A percentile compares a stretch with the other conserved stretches of the same genome.
phyloP scores from a whole-genome alignment of 2,888 invertebrate species.

The Drosophila nr. perissopoda region DNA sequence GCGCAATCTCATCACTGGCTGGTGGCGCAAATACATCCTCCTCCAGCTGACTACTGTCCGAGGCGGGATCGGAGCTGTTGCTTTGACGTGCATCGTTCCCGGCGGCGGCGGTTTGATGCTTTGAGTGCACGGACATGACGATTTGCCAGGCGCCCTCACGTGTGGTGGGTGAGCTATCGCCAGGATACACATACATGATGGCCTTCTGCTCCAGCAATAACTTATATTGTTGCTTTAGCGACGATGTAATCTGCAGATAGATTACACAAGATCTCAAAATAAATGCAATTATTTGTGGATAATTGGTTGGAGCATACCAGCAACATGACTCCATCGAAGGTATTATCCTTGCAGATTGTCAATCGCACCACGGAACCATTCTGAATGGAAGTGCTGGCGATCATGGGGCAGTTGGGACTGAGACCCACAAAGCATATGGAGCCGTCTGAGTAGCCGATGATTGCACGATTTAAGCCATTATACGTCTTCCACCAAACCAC shows the following conservation, averaged over 20 bases:
- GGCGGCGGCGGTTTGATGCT: conserved; percentile 37
- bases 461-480: conserved; percentile 89
- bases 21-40: conserved; percentile 80
- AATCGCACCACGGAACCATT: conserved; percentile 84
- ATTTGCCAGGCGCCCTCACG: conserved; percentile 84
- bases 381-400: conserved; percentile 84
- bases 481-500: conserved; percentile 92
- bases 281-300: neutral
- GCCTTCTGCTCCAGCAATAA: conserved; percentile 92
- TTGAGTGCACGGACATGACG: conserved; percentile 82
- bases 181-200: conserved; percentile 90
- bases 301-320: conserved; percentile 83
- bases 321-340: conserved; percentile 86
- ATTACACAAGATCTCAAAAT: neutral
- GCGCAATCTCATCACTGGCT: conserved; percentile 61
- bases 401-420: conserved; percentile 85
- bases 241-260: conserved; percentile 88
- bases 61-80: conserved; percentile 82
- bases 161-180: conserved; percentile 82
- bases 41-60: conserved; percentile 80
- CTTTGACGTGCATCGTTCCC: conserved; percentile 65
- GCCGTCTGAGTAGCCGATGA: conserved; percentile 89
- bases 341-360: conserved; percentile 88
- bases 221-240: conserved; percentile 92
- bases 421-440: conserved; percentile 86